Percentiles rank a stretch among this genome's conserved stretches.
phyloP scores from a whole-genome alignment of 2,797 vertebrate genomes.

The Halcyon chelicuti region DNA sequence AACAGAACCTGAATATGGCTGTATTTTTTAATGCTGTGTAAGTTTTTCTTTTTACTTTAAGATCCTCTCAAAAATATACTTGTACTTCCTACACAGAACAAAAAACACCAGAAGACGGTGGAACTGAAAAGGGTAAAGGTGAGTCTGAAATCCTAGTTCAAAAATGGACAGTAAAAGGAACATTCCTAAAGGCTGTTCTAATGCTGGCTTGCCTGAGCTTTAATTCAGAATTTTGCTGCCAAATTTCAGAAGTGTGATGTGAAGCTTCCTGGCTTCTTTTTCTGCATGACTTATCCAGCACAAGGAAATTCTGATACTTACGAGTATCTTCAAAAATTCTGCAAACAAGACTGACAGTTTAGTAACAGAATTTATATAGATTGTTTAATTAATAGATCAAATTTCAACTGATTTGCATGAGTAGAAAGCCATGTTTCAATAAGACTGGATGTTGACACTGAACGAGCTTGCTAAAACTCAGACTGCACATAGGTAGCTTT shows the following conservation, averaged over 20 bases:
- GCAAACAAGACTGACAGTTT: neutral
- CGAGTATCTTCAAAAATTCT: neutral
- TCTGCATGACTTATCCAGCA: neutral
- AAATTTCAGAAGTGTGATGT: neutral
- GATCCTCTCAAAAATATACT: constrained; percentile 68
- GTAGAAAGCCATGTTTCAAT: neutral
- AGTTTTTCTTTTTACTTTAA: constrained; percentile 61
- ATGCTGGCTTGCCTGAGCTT: neutral
- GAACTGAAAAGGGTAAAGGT: constrained; percentile 76
- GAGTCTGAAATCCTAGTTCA: constrained; percentile 42
- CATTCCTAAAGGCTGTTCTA: neutral
- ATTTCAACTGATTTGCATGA: constrained; percentile 1
- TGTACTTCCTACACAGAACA: constrained; percentile 80
- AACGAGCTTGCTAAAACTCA: neutral
- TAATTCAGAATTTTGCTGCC: neutral
- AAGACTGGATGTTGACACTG: neutral
- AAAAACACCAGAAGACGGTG: constrained; percentile 67
- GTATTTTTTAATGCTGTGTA: constrained; percentile 10
- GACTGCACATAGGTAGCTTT: neutral
- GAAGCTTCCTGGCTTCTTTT: neutral
- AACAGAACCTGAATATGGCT: neutral
- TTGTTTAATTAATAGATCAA: neutral
- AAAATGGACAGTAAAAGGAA: neutral
- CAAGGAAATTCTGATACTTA: neutral
- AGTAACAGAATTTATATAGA: neutral